Evolutionary conservation across 1,140 invertebrate species (phyloP).

Genomic region (Magallana angulata): DNA sequence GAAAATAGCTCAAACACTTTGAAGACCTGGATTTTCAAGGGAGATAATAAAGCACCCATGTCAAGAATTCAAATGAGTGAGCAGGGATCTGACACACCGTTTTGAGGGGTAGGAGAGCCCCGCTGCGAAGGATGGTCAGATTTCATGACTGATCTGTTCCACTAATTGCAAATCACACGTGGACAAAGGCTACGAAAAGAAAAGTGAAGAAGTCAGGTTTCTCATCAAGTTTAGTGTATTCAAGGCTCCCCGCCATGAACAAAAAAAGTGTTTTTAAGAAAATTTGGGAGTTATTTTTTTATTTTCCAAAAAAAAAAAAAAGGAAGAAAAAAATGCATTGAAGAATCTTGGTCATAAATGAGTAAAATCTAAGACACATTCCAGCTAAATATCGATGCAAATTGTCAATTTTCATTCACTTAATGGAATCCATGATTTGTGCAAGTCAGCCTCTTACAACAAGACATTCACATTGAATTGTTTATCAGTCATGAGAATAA

Average conservation of each 20-base stretch:
- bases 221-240: background rate
- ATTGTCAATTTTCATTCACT: background rate
- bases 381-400: background rate
- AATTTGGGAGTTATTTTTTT: background rate
- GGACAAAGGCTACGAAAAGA: background rate
- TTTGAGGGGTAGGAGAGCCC: background rate
- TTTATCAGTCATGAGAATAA: slow-evolving; percentile 13
- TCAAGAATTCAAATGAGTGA: slow-evolving; percentile 32
- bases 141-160: slow-evolving; percentile 23
- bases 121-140: background rate
- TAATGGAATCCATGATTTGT: background rate
- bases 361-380: background rate
- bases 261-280: background rate
- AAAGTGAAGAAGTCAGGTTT: background rate
- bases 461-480: slow-evolving; percentile 21
- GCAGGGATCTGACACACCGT: background rate
- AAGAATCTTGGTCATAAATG: background rate
- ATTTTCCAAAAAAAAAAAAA: background rate
- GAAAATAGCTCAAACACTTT: slow-evolving; percentile 30
- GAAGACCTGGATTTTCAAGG: slow-evolving; percentile 29
- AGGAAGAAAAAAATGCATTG: background rate
- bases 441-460: background rate
- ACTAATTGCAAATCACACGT: background rate
- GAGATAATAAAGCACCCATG: slow-evolving; percentile 30
- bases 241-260: background rate